These are phyloP conservation scores for Fistularia commersonii DNA, from an alignment of 2,797 vertebrate genomes.

Conservation along the genomic window DNA sequence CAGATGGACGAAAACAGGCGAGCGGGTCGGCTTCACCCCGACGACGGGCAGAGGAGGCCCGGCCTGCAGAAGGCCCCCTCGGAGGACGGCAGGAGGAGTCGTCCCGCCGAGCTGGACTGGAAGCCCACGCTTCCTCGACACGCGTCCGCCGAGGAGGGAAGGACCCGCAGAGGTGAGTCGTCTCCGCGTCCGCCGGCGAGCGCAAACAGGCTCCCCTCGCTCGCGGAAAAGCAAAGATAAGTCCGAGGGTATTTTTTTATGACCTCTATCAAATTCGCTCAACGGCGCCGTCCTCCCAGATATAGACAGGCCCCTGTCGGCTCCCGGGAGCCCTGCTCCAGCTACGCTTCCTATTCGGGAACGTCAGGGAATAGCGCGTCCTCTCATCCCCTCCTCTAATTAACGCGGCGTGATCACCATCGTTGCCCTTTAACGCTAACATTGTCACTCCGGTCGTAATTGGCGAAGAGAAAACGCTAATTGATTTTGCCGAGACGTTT, in stretches of 20 bases:
- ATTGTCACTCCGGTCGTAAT: constrained; percentile 43
- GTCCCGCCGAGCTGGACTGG: constrained; percentile 71
- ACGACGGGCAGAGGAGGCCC: constrained; percentile 65
- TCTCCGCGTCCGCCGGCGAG: too few species aligned
- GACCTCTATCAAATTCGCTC: constrained; percentile 22
- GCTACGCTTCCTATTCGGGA: constrained; percentile 78
- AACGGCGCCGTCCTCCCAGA: constrained; percentile 54
- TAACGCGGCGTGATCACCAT: constrained; percentile 62
- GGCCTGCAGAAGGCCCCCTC: constrained; percentile 77
- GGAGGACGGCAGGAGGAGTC: constrained; percentile 72
- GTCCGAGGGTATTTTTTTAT: constrained; percentile 5
- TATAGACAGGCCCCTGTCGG: constrained; percentile 60
- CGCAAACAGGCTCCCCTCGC: background rate
- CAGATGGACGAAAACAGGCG: constrained; percentile 66
- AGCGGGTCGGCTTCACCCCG: constrained; percentile 61
- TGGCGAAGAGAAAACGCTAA: constrained; percentile 32
- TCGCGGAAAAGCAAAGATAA: background rate
- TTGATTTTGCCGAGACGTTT: constrained; percentile 28
- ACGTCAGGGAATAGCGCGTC: constrained; percentile 69
- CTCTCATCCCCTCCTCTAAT: constrained; percentile 68
- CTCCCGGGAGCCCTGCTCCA: constrained; percentile 76
- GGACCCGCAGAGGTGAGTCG: constrained; percentile 71
- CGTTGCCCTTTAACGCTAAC: constrained; percentile 53
- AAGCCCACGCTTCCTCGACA: constrained; percentile 76
- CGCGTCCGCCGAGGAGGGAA: constrained; percentile 75